A percentile compares a stretch with the other conserved stretches of the same genome.
Evolutionary conservation across 2,113 vertebrate genomes (phyloP).

Genomic region (Cinclus mexicanus): DNA sequence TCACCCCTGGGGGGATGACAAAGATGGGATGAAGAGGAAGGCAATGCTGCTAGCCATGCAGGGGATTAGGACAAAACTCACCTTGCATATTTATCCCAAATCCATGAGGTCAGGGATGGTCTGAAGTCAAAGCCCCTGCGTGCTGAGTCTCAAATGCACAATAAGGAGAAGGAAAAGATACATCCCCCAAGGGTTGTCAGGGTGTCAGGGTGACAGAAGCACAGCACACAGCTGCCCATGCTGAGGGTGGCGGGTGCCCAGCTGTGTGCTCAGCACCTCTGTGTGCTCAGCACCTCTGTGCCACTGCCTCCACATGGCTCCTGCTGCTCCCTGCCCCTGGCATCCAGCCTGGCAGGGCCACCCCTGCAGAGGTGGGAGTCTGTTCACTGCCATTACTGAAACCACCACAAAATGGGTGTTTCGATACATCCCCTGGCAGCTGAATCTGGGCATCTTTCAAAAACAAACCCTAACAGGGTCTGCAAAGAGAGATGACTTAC

Average conservation of each 20-base stretch:
- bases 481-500: background rate
- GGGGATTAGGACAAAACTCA: background rate
- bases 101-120: background rate
- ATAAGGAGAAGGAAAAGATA: background rate
- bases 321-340: background rate
- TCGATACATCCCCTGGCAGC: background rate
- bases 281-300: background rate
- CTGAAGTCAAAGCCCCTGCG: background rate
- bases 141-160: too few species aligned
- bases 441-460: background rate
- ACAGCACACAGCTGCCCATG: background rate
- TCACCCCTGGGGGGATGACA: background rate
- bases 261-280: background rate
- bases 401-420: background rate
- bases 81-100: background rate
- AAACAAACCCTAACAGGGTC: background rate
- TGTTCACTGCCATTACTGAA: background rate
- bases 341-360: background rate
- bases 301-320: background rate
- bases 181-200: background rate
- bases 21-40: background rate
- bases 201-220: background rate
- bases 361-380: background rate
- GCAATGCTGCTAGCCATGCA: accelerated
- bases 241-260: accelerated